Evolutionary conservation across 2,113 vertebrate species (phyloP).

Genomic region (Cyprinodon tularosa): DNA sequence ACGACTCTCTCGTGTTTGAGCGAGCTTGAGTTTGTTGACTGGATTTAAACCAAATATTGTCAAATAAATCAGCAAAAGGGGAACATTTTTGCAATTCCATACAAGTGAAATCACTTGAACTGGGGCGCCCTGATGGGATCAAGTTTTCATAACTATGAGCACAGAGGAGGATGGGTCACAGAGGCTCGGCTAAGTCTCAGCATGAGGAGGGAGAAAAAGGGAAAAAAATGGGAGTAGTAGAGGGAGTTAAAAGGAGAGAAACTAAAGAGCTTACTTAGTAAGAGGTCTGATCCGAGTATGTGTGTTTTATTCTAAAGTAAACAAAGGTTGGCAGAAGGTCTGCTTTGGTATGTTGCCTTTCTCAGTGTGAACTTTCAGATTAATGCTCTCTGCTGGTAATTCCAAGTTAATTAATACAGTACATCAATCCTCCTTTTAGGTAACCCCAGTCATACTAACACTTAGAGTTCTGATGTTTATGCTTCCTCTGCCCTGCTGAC

Average conservation of each 20-base stretch:
- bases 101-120: neutral
- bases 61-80: neutral
- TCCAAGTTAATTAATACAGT: constrained; percentile 56
- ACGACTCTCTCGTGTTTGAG: constrained; percentile 42
- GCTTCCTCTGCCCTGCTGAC: neutral
- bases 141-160: neutral
- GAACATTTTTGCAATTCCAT: constrained; percentile 8
- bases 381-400: constrained; percentile 36
- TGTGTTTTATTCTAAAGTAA: neutral
- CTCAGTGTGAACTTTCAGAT: constrained; percentile 21
- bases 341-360: constrained; percentile 48
- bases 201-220: neutral
- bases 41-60: constrained; percentile 3
- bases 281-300: constrained; percentile 8
- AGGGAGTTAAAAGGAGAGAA: neutral
- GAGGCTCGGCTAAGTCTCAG: neutral
- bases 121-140: neutral
- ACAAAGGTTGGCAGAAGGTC: constrained; percentile 34
- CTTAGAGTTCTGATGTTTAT: neutral
- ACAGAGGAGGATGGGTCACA: neutral
- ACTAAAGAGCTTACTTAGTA: neutral
- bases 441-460: neutral
- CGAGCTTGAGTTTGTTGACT: neutral
- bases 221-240: too few relatives aligned
- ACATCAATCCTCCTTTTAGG: neutral